Conservation (phyloP, 92 coral and sea anemone genomes). For the Pocillopora meandrina region DNA sequence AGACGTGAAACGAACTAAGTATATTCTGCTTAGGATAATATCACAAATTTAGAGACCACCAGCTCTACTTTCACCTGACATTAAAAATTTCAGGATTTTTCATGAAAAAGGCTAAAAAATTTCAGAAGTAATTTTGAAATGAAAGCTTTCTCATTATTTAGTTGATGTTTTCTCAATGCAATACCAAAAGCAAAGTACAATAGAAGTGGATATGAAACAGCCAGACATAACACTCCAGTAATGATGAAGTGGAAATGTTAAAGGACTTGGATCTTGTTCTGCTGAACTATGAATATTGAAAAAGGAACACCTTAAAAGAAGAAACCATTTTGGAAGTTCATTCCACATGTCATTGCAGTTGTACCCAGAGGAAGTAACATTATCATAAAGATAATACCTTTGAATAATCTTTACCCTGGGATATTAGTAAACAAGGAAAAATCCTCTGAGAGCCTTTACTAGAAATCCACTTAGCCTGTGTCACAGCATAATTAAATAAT, state of each 20-base stretch:
- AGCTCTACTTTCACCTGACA: neutral
- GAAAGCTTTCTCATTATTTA: neutral
- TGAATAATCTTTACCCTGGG: slow-evolving; percentile 3
- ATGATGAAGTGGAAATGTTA: neutral
- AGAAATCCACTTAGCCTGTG: slow-evolving; percentile 30
- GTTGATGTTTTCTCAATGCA: neutral
- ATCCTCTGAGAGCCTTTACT: slow-evolving; percentile 14
- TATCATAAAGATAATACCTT: slow-evolving; percentile 11
- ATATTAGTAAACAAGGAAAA: neutral
- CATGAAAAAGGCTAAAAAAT: neutral
- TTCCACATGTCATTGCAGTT: neutral
- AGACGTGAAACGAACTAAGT: slow-evolving; percentile 13
- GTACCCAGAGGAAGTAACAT: slow-evolving; percentile 8
- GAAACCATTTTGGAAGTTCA: neutral
- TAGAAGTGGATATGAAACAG: too few relatives aligned
- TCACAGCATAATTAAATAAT: slow-evolving; percentile 32
- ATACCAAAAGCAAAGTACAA: neutral
- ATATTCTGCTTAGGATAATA: slow-evolving; percentile 10
- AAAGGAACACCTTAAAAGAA: neutral
- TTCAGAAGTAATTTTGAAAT: neutral
- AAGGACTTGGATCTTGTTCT: neutral
- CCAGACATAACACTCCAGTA: neutral
- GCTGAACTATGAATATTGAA: neutral
- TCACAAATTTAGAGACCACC: neutral
- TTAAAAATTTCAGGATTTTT: slow-evolving; percentile 5